phyloP scores from a whole-genome alignment of 2,888 invertebrate genomes.

The Trimorus sp. region DNA sequence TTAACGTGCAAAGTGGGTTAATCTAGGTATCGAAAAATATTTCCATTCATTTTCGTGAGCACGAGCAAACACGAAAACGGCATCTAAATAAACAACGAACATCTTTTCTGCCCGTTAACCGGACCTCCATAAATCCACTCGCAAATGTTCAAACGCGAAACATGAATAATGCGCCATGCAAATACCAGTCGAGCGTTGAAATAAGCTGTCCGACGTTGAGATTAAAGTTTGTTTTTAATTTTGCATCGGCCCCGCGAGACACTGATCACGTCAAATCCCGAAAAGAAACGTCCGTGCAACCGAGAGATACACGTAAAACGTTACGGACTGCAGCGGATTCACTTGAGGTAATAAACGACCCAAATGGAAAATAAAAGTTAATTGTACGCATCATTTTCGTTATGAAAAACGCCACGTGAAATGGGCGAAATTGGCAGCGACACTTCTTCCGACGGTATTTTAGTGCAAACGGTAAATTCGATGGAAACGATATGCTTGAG shows the following conservation, averaged over 20 bases:
- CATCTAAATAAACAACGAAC: no score
- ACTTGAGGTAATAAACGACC: background rate
- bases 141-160: conserved; percentile 27
- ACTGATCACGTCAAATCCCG: conserved; percentile 30
- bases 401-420: background rate
- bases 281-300: conserved; percentile 1
- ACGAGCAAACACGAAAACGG: conserved; percentile 4
- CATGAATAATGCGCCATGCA: conserved; percentile 43
- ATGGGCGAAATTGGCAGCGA: background rate
- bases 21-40: background rate
- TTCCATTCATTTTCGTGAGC: conserved; percentile 2
- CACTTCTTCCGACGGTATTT: no score
- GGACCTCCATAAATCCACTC: conserved; percentile 20
- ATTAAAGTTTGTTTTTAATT: conserved; percentile 55
- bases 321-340: conserved; percentile 5
- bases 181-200: conserved; percentile 38
- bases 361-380: background rate
- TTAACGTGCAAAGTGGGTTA: conserved; percentile 20
- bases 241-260: conserved; percentile 35
- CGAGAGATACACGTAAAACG: background rate
- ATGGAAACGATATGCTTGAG: no score
- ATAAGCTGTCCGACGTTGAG: conserved; percentile 40
- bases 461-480: no score
- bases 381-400: background rate
- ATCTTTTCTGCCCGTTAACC: no score